Conservation (phyloP, 2,797 vertebrate genomes). For the Pygocentrus nattereri region DNA sequence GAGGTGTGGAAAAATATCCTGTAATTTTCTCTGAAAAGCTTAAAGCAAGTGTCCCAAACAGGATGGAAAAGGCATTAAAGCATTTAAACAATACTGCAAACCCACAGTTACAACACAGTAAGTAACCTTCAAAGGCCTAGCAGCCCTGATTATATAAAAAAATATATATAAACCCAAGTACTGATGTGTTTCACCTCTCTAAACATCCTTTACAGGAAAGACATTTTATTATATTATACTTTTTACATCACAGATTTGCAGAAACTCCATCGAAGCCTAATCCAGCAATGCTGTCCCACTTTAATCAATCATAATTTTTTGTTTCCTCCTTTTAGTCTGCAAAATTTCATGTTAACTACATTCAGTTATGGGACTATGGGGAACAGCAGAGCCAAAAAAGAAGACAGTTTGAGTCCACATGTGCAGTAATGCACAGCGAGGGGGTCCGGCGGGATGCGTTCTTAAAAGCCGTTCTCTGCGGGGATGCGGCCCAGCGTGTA, state of each 20-base stretch:
- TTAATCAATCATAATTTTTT: constrained; percentile 19
- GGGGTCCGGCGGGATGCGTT: constrained; percentile 41
- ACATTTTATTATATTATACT: neutral
- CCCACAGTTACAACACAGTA: neutral
- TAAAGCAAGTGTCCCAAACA: no score
- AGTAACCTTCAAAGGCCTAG: no score
- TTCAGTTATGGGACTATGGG: constrained; percentile 35
- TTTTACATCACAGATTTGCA: neutral
- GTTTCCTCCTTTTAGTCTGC: constrained; percentile 18
- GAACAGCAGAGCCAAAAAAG: constrained; percentile 11
- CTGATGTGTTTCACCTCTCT: neutral
- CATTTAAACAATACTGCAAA: neutral
- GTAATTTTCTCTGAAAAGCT: no score
- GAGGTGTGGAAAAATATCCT: no score
- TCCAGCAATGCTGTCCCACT: neutral
- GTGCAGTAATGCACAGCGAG: constrained; percentile 29
- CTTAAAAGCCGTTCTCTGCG: constrained; percentile 34
- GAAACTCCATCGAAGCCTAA: neutral
- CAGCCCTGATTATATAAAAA: no score
- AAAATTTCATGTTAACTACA: constrained; percentile 20
- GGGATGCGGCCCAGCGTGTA: constrained; percentile 25
- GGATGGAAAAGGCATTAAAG: no score
- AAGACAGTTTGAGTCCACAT: constrained; percentile 47
- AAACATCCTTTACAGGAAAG: neutral
- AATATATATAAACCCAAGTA: neutral